A percentile compares a stretch with the other conserved stretches of the same genome.
phyloP scores from a whole-genome alignment of 2,113 vertebrate genomes.

The Crotalus viridis region DNA sequence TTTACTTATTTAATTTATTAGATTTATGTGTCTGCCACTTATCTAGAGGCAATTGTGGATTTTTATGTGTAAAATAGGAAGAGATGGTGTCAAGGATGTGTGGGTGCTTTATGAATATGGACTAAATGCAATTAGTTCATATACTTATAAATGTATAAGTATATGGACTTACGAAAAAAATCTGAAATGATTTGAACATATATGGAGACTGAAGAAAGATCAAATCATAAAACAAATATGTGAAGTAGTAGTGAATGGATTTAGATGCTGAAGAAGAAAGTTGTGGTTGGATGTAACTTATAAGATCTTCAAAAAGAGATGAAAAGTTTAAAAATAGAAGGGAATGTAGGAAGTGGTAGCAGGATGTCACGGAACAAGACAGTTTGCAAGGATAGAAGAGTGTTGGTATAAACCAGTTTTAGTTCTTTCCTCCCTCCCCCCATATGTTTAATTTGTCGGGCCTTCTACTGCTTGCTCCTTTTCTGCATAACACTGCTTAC shows the following conservation, averaged over 20 bases:
- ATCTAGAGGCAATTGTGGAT: no score
- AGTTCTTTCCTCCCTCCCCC: neutral
- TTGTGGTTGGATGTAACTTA: neutral
- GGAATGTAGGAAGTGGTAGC: neutral
- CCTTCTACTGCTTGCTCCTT: neutral
- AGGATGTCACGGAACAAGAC: neutral
- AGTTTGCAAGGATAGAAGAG: neutral
- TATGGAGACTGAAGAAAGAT: neutral
- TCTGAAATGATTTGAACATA: neutral
- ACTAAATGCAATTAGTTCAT: neutral
- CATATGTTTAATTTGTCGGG: neutral
- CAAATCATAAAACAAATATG: neutral
- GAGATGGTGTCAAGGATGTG: neutral
- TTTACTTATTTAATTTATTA: no score
- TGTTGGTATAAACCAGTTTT: neutral
- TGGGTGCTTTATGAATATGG: neutral
- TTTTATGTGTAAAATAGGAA: neutral
- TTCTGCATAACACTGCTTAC: neutral
- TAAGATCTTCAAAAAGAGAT: neutral
- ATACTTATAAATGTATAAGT: neutral
- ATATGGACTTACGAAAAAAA: no score
- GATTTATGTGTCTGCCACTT: no score
- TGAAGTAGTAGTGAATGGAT: neutral
- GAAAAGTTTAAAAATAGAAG: neutral
- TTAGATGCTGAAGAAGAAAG: neutral